Conservation (phyloP, 2,888 invertebrate genomes). For the Chymomyza caudatula region DNA sequence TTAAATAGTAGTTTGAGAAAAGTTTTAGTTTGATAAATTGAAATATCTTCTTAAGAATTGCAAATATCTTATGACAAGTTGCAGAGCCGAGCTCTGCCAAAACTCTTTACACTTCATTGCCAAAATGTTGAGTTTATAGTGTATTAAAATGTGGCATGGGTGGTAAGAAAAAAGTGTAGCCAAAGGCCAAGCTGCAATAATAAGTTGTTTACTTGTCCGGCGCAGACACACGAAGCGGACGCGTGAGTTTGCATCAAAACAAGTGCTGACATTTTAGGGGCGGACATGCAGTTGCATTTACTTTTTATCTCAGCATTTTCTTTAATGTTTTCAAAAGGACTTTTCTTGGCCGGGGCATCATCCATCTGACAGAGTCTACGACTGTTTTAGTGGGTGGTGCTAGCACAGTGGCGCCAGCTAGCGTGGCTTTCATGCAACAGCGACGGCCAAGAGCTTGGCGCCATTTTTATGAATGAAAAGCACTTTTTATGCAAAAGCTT, state of each 20-base stretch:
- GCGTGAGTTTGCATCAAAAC: conserved; percentile 73
- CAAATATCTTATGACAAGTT: background rate
- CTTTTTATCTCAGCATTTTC: background rate
- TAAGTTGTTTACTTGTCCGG: conserved; percentile 64
- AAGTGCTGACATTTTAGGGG: conserved; percentile 71
- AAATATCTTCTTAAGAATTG: background rate
- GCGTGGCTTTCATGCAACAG: conserved; percentile 52
- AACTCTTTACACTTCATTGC: background rate
- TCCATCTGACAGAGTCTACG: background rate
- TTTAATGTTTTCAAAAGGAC: background rate
- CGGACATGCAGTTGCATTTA: conserved; percentile 51
- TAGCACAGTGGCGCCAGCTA: conserved; percentile 61
- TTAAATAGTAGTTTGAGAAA: no score
- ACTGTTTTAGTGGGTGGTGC: background rate
- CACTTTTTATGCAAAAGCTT: conserved; percentile 48
- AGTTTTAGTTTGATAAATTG: no score
- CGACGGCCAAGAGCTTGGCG: conserved; percentile 55
- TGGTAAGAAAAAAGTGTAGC: background rate
- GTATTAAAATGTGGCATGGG: background rate
- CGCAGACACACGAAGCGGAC: conserved; percentile 21
- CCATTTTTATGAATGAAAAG: conserved; percentile 72
- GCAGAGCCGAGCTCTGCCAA: background rate
- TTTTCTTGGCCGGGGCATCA: background rate
- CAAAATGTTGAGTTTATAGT: background rate
- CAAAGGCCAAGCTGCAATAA: conserved; percentile 43